Evolutionary conservation across 2,113 vertebrate genomes (phyloP).

Genomic region (Sitta europaea): DNA sequence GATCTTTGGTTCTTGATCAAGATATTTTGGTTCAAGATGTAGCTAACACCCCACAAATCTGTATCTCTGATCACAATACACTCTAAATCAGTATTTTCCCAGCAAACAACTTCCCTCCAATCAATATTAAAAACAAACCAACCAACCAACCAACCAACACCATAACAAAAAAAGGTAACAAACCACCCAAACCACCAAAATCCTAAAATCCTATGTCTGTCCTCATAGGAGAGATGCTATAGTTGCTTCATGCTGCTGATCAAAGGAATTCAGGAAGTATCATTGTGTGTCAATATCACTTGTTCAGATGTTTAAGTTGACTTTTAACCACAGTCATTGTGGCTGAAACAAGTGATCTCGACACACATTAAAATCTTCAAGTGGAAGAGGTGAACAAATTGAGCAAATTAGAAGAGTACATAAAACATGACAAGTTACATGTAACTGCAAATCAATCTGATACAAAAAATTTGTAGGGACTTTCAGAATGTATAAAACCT

Average conservation of each 20-base stretch:
- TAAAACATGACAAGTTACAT: not conserved
- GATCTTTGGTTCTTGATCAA: not conserved
- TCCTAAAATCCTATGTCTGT: not conserved
- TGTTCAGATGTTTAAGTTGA: no score
- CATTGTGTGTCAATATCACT: no score
- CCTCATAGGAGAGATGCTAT: not conserved
- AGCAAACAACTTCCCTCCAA: accelerated
- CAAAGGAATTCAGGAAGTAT: not conserved
- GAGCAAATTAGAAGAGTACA: not conserved
- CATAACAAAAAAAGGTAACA: not conserved
- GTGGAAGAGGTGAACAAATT: not conserved
- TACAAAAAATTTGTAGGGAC: not conserved
- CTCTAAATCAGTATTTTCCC: not conserved
- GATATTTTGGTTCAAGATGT: not conserved
- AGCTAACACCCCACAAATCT: not conserved
- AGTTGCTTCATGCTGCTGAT: not conserved
- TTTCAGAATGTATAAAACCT: not conserved
- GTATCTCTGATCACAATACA: not conserved
- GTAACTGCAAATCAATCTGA: not conserved
- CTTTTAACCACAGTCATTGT: no score
- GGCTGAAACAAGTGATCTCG: not conserved
- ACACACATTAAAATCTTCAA: not conserved
- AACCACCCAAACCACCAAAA: not conserved
- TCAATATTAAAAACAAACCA: not conserved
- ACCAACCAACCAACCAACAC: not conserved